phyloP scores from a whole-genome alignment of 2,797 vertebrate species.

The Leuciscus waleckii region DNA sequence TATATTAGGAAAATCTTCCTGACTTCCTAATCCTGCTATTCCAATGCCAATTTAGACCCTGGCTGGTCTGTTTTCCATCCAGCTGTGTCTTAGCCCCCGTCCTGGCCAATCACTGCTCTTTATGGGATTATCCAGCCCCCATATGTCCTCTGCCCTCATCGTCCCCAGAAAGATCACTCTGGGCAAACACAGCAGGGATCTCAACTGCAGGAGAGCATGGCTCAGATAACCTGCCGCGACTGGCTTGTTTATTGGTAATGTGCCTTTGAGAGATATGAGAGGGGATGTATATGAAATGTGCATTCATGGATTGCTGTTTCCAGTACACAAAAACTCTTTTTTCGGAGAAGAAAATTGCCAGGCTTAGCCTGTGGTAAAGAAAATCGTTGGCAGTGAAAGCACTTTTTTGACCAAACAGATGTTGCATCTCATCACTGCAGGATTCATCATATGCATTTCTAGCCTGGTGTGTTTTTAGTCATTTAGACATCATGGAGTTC shows the following conservation, averaged over 20 bases:
- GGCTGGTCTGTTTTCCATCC: constrained; percentile 45
- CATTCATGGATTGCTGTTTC: constrained; percentile 19
- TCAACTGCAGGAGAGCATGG: constrained; percentile 30
- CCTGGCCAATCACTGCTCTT: constrained; percentile 76
- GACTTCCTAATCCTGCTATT: constrained; percentile 71
- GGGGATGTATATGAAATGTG: constrained; percentile 51
- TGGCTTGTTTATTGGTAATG: constrained; percentile 51
- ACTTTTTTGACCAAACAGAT: constrained; percentile 71
- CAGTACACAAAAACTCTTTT: constrained; percentile 46
- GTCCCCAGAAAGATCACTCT: constrained; percentile 60
- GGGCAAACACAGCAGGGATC: constrained; percentile 34
- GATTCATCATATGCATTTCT: constrained; percentile 59
- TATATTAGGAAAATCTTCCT: constrained; percentile 50
- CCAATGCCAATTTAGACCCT: constrained; percentile 42
- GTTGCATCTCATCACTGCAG: constrained; percentile 64
- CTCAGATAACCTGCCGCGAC: constrained; percentile 16
- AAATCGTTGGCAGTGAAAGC: constrained; percentile 59
- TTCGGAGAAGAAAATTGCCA: constrained; percentile 38
- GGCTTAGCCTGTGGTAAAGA: constrained; percentile 19
- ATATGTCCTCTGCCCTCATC: constrained; percentile 69
- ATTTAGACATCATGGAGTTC: constrained; percentile 44
- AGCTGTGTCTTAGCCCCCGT: constrained; percentile 43
- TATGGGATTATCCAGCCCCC: constrained; percentile 81
- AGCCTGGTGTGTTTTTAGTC: constrained; percentile 38
- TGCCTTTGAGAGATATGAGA: constrained; percentile 35